phyloP scores from a whole-genome alignment of 2,113 vertebrate genomes.

The Sceloporus tristichus region DNA sequence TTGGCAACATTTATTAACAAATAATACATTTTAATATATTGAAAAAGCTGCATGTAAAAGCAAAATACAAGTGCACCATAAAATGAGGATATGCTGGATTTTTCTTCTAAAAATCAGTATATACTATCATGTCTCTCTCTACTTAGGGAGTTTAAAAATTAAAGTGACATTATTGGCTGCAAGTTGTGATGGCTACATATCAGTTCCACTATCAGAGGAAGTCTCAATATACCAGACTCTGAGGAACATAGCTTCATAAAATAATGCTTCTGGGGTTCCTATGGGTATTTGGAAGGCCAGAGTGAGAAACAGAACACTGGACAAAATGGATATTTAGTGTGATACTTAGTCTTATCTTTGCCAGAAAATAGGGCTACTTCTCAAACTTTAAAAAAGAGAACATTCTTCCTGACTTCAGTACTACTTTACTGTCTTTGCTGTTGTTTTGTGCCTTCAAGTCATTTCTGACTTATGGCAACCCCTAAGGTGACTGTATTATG shows the following conservation, averaged over 20 bases:
- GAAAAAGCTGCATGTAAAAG: background rate
- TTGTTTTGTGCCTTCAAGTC: too few species aligned
- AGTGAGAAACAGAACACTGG: background rate
- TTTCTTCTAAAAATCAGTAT: too few species aligned
- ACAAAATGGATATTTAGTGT: background rate
- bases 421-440: too few species aligned
- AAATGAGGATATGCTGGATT: background rate
- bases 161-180: background rate
- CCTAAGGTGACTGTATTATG: too few species aligned
- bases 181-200: background rate
- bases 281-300: background rate
- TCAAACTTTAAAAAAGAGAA: background rate
- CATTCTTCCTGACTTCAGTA: background rate
- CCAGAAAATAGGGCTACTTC: background rate
- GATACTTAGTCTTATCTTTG: background rate
- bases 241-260: background rate
- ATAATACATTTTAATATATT: too few species aligned
- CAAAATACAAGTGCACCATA: background rate
- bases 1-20: too few species aligned
- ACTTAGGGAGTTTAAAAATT: background rate
- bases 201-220: background rate
- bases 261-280: background rate
- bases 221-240: background rate
- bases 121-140: background rate
- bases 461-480: too few species aligned